Percentiles rank a stretch among this genome's conserved stretches.
phyloP scores from a whole-genome alignment of 2,113 vertebrate genomes.

The Pogona vitticeps region DNA sequence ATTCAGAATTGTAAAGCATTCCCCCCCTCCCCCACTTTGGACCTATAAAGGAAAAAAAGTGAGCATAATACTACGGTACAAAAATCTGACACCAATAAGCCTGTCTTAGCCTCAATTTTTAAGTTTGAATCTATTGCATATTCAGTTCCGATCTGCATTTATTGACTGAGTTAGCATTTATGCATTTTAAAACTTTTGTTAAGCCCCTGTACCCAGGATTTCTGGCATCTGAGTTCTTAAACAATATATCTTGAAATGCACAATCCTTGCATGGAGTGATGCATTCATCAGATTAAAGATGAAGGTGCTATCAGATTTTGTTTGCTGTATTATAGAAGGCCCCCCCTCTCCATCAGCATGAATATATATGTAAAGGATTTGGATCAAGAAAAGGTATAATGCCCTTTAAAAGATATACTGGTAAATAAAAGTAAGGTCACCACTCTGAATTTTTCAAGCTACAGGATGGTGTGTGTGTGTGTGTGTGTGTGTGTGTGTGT shows the following conservation, averaged over 20 bases:
- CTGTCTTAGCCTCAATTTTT: conserved; percentile 22
- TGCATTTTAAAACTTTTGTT: conserved; percentile 26
- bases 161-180: conserved; percentile 18
- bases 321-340: neutral
- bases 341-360: conserved; percentile 28
- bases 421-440: neutral
- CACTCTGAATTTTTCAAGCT: neutral
- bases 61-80: conserved; percentile 24
- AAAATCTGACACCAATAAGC: conserved; percentile 25
- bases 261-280: conserved; percentile 30
- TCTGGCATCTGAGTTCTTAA: conserved; percentile 55
- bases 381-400: conserved; percentile 12
- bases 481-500: neutral
- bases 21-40: neutral
- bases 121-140: conserved; percentile 3
- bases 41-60: conserved; percentile 20
- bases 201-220: conserved; percentile 19
- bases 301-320: conserved; percentile 18
- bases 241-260: conserved; percentile 50
- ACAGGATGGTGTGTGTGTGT: neutral
- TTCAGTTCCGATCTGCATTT: conserved; percentile 15
- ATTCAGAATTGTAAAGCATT: conserved; percentile 3
- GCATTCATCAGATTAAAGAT: conserved; percentile 46
- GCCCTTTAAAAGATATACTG: neutral
- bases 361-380: neutral